A percentile compares a stretch with the other conserved stretches of the same genome.
Evolutionary conservation across 2,797 vertebrate species (phyloP).

Genomic region (Xenentodon cancila): DNA sequence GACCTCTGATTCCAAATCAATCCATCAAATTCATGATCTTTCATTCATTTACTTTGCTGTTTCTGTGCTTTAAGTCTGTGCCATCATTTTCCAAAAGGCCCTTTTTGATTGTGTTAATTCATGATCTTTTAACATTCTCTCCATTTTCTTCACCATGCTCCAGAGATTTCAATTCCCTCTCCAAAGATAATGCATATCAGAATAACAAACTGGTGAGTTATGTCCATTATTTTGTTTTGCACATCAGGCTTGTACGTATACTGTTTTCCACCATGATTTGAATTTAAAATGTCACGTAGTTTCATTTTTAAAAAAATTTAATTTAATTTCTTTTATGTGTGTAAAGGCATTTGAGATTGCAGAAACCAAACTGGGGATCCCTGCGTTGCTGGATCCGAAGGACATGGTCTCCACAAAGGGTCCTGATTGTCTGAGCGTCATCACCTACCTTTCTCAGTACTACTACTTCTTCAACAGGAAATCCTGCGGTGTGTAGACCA

Average conservation of each 20-base stretch:
- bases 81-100: background rate
- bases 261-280: background rate
- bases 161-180: constrained; percentile 91
- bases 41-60: background rate
- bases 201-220: constrained; percentile 92
- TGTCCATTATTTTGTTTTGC: background rate
- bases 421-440: constrained; percentile 88
- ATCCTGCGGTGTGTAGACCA: constrained; percentile 49
- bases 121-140: constrained; percentile 7
- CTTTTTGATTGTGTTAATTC: background rate
- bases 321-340: background rate
- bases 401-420: constrained; percentile 87
- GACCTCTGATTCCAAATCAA: background rate
- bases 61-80: background rate
- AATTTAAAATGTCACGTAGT: too few species aligned
- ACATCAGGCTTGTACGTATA: background rate
- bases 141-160: constrained; percentile 22
- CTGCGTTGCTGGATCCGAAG: constrained; percentile 86
- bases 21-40: background rate
- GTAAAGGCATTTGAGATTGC: constrained; percentile 83
- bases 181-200: constrained; percentile 88
- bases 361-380: constrained; percentile 89
- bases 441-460: constrained; percentile 90
- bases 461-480: constrained; percentile 84
- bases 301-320: too few species aligned